phyloP scores from a whole-genome alignment of 2,113 vertebrate genomes.

The Picathartes gymnocephalus region DNA sequence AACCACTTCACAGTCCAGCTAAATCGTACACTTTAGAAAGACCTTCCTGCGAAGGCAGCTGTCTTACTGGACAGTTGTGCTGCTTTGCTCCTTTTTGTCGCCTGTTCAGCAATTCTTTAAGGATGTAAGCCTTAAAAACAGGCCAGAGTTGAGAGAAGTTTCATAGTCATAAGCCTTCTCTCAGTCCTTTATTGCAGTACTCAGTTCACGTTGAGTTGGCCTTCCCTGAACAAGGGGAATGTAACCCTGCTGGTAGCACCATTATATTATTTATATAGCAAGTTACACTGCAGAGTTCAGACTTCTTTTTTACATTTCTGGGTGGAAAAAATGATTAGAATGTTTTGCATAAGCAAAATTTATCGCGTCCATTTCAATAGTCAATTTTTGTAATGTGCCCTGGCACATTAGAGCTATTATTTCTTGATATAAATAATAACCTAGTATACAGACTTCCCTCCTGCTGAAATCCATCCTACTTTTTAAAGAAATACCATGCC shows the following conservation, averaged over 20 bases:
- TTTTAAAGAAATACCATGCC: neutral
- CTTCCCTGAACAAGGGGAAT: conserved; percentile 9
- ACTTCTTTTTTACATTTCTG: neutral
- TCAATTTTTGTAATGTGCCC: neutral
- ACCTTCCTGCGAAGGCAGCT: neutral
- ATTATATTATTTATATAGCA: conserved; percentile 39
- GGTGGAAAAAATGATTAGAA: conserved; percentile 24
- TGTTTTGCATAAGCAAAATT: conserved; percentile 38
- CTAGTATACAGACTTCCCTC: neutral
- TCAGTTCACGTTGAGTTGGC: neutral
- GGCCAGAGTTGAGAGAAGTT: neutral
- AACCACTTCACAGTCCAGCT: neutral
- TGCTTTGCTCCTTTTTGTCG: neutral
- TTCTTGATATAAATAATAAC: conserved; percentile 8
- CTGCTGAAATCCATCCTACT: neutral
- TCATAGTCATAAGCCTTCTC: neutral
- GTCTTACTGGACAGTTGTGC: neutral
- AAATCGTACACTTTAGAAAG: neutral
- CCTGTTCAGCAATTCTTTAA: neutral
- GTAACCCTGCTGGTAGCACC: conserved; percentile 24
- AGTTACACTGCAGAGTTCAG: conserved; percentile 25
- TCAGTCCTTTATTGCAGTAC: neutral
- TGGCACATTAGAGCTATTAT: neutral
- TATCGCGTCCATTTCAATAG: neutral
- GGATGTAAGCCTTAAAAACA: neutral